phyloP scores from a whole-genome alignment of 2,113 vertebrate species.

The Nansenia antarctica region DNA sequence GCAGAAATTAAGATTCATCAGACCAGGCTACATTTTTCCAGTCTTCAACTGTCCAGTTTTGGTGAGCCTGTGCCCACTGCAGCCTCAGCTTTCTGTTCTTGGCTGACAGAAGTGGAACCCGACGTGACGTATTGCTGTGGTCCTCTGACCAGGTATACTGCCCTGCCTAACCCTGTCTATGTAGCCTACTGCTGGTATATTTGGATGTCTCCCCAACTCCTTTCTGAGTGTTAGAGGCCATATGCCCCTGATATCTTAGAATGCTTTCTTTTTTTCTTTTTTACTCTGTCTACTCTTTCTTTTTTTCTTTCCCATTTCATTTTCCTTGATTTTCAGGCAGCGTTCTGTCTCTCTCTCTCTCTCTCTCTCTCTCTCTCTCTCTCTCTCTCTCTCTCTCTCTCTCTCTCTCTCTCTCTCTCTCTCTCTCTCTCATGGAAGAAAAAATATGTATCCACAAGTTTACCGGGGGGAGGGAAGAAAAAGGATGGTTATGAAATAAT shows the following conservation, averaged over 20 bases:
- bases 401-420: not conserved
- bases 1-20: not conserved
- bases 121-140: not conserved
- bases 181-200: constrained; percentile 2
- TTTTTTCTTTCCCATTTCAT: not conserved
- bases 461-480: constrained; percentile 11
- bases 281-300: not conserved
- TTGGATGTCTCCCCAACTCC: constrained; percentile 5
- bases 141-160: not conserved
- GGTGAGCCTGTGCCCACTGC: too few species aligned
- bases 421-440: constrained; percentile 23
- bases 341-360: not conserved
- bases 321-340: not conserved
- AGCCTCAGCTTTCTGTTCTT: too few species aligned
- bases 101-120: too few species aligned
- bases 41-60: too few species aligned
- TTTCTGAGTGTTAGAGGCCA: not conserved
- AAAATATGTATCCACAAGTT: not conserved
- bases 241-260: too few species aligned
- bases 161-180: not conserved
- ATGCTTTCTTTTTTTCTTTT: too few species aligned
- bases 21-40: too few species aligned
- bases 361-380: too few species aligned
- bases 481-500: constrained; percentile 46
- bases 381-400: too few species aligned